phyloP scores from a whole-genome alignment of 2,888 invertebrate genomes.

The Ichneumon xanthorius region DNA sequence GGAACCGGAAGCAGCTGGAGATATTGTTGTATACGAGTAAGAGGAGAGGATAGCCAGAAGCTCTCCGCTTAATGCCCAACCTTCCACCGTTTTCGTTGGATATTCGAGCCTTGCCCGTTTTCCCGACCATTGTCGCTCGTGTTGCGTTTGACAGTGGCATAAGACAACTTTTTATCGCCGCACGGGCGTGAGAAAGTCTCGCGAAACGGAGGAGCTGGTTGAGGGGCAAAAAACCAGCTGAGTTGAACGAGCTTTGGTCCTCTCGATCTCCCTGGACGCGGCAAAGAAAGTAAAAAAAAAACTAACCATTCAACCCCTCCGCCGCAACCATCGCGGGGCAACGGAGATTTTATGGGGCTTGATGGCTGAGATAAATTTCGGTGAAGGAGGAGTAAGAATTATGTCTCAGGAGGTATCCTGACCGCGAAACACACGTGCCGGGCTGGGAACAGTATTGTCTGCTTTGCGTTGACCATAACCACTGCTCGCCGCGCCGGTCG shows the following conservation, averaged over 20 bases:
- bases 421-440: neutral
- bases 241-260: neutral
- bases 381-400: conserved; percentile 11
- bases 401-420: conserved; percentile 18
- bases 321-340: conserved; percentile 39
- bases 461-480: conserved; percentile 10
- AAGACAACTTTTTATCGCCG: conserved; percentile 61
- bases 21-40: conserved; percentile 41
- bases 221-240: neutral
- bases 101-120: conserved; percentile 45
- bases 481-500: neutral
- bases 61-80: conserved; percentile 50
- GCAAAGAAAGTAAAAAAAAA: neutral
- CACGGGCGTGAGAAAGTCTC: conserved; percentile 33
- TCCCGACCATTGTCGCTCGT: conserved; percentile 47
- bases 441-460: conserved; percentile 3
- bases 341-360: conserved; percentile 52
- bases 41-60: conserved; percentile 31
- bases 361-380: conserved; percentile 43
- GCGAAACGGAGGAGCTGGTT: conserved; percentile 1
- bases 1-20: conserved; percentile 47
- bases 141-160: conserved; percentile 64
- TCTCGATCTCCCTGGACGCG: conserved; percentile 36
- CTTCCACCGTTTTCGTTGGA: conserved; percentile 45
- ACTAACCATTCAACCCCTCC: conserved; percentile 6